Conservation (phyloP, 2,797 vertebrate genomes). For the Loriculus beryllinus region DNA sequence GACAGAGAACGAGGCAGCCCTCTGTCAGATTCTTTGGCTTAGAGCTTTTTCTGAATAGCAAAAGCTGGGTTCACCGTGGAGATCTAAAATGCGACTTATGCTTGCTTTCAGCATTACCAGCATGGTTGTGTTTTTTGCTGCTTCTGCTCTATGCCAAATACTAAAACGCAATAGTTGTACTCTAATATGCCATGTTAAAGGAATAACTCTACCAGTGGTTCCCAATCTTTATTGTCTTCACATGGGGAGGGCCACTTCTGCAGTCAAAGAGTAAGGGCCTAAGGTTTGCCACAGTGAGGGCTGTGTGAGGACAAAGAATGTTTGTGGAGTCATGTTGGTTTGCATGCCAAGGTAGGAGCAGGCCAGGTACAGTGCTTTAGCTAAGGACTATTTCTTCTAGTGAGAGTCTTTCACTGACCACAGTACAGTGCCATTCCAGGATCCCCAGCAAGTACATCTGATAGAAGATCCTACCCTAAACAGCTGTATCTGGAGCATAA, state of each 20-base stretch:
- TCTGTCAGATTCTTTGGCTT: not conserved
- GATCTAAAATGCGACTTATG: not conserved
- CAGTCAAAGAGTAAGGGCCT: accelerated
- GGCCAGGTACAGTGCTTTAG: accelerated
- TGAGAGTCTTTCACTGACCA: not conserved
- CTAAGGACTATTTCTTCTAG: not conserved
- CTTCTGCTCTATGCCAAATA: not conserved
- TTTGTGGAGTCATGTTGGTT: not conserved
- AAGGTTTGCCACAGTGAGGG: not conserved
- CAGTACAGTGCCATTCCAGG: too few relatives aligned
- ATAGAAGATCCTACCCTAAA: not conserved
- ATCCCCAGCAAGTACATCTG: accelerated
- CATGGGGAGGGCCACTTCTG: too few relatives aligned
- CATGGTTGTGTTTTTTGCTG: not conserved
- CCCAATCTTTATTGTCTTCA: not conserved
- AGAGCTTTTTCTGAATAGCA: not conserved
- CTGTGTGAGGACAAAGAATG: not conserved
- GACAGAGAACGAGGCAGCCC: not conserved
- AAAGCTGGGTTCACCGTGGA: not conserved
- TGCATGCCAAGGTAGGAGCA: not conserved
- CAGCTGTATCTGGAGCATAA: not conserved
- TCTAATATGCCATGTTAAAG: not conserved
- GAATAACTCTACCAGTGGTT: not conserved
- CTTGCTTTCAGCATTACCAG: not conserved
- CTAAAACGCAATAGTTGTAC: not conserved